A percentile compares a stretch with the other conserved stretches of the same genome.
Conservation (phyloP, 2,888 invertebrate genomes). For the Eurois occulta region DNA sequence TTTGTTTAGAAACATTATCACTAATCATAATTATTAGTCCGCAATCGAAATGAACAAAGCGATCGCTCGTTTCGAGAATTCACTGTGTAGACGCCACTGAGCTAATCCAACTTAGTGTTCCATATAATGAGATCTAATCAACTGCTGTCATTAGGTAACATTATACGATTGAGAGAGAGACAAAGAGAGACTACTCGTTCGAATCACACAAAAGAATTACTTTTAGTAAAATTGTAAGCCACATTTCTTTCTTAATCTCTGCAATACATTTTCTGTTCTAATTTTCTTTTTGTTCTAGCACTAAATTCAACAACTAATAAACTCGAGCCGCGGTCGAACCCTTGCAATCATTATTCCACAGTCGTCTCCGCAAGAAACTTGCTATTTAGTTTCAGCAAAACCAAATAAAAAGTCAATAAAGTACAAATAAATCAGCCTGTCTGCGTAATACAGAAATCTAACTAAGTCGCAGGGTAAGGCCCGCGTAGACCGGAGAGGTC, state of each 20-base stretch:
- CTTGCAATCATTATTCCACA: conserved; percentile 64
- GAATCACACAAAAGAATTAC: conserved; percentile 10
- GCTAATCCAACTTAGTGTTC: neutral
- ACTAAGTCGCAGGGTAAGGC: conserved; percentile 46
- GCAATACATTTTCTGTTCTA: conserved; percentile 39
- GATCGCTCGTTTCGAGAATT: neutral
- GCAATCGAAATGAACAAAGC: neutral
- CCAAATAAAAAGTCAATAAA: conserved; percentile 66
- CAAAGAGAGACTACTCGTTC: too few relatives aligned
- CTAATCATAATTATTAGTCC: neutral
- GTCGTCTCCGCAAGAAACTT: conserved; percentile 55
- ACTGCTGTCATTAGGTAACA: neutral
- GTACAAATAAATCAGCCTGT: conserved; percentile 68
- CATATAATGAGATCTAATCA: conserved; percentile 11
- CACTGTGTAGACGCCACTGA: neutral
- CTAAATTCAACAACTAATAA: conserved; percentile 57
- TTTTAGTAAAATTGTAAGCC: conserved; percentile 18
- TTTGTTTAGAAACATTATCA: neutral
- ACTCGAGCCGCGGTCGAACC: conserved; percentile 44
- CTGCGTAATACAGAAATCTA: conserved; percentile 63
- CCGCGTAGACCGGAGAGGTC: conserved; percentile 40
- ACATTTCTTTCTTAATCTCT: conserved; percentile 37
- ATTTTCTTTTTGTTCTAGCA: conserved; percentile 53
- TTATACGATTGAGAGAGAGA: neutral
- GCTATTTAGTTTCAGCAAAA: conserved; percentile 60